These are phyloP conservation scores for Caenorhabditis parvicauda DNA, from an alignment of 2,888 invertebrate species.

Conservation along the genomic window DNA sequence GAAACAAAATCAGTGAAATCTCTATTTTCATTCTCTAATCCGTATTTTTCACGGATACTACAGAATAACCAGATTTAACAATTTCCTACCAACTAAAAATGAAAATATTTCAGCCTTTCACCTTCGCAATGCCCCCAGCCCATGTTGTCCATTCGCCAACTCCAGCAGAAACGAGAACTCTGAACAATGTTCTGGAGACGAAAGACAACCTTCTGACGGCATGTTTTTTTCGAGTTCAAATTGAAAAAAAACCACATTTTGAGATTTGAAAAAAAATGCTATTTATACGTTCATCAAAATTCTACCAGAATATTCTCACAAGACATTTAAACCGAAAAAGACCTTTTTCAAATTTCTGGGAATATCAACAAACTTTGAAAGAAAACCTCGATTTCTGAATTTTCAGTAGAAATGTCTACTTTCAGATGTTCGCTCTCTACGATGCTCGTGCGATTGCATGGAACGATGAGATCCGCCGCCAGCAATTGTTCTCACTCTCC, in stretches of 20 bases:
- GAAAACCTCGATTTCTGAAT: no score
- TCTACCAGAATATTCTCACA: no score
- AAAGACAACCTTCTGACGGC: slow-evolving; percentile 27
- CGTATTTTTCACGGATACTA: no score
- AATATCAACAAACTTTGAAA: no score
- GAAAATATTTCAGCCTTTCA: slow-evolving; percentile 31
- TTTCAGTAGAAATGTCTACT: no score
- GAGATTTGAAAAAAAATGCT: no score
- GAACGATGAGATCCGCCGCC: slow-evolving; percentile 21
- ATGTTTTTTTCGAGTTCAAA: neutral
- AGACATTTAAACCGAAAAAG: no score
- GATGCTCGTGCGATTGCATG: slow-evolving; percentile 33
- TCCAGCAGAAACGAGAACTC: slow-evolving; percentile 36
- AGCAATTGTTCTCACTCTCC: slow-evolving; percentile 32
- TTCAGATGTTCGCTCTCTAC: slow-evolving; percentile 30
- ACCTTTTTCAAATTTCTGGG: no score
- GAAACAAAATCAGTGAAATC: no score
- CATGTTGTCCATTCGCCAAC: slow-evolving; percentile 34
- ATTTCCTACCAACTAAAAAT: neutral
- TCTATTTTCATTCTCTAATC: no score
- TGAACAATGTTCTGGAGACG: slow-evolving; percentile 33
- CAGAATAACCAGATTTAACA: neutral
- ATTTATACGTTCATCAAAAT: no score
- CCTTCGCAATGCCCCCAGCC: slow-evolving; percentile 37
- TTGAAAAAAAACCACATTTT: neutral